Evolutionary conservation across 2,888 invertebrate genomes (phyloP), one percentile per base, ranked within the genome.

Genomic region (Hirtodrosophila trivittata): DNA sequence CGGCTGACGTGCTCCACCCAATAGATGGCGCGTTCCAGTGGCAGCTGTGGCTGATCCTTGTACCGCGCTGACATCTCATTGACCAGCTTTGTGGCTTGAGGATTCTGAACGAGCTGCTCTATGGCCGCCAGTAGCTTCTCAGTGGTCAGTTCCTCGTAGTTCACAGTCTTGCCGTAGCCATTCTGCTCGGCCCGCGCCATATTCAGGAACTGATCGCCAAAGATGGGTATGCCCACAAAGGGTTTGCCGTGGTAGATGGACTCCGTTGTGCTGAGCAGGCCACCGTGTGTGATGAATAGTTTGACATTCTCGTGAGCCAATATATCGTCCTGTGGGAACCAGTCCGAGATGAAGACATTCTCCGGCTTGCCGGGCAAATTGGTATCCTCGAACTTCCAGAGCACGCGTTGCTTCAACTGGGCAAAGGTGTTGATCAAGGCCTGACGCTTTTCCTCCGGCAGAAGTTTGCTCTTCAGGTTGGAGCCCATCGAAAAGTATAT

Each of bases 161-260:
- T 80, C 0, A 92, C 72, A 1, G 67, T 81, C 1, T 89, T 64
- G 0, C 90, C 92, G 74, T 89, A 91, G 1, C 92, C 92, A 38
- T 86, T 77, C 2, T 75, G 63, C 49, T 88, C 90, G 1, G 92
- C 91, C 7, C 89, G 88, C 0, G 82, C 89, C 86, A 92, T 91
- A 62, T 93, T 93, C 10, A 91, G 66, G 49, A 90, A 89, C 75
- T 93, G 92, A 81, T 93, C 93, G 0, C 89, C 91, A 55, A 91
- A 91, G 12, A 92, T 87, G 0, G 93, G 93, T 41, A 92, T 90
- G 1, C 92, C 92, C n/a, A 92, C 75, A n/a, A 92, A 77, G 0
- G 92, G 92, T 10, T 91, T 91, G 12, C 91, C 92, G 65, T 91
- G 89, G 43, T 91, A 91, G 43, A 92, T 81, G 0, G 92, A 89